Percentiles rank a stretch among this genome's conserved stretches.
Conservation (phyloP, 2,797 vertebrate species). For the Hemitrygon akajei region DNA sequence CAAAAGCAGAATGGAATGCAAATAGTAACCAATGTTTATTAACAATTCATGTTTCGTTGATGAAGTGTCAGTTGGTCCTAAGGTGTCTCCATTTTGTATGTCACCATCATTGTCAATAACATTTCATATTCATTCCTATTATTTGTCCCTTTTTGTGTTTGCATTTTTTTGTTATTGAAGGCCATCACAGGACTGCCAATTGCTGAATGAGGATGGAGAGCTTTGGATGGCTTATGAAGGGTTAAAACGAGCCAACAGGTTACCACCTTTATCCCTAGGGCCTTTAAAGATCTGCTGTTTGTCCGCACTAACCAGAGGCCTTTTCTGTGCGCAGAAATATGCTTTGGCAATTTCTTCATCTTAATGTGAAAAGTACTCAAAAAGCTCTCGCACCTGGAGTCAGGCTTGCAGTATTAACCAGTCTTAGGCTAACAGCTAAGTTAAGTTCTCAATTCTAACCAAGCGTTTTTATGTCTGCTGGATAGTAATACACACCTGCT, state of each 20-base stretch:
- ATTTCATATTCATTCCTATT: constrained; percentile 47
- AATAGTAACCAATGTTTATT: background rate
- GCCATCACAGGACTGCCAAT: constrained; percentile 82
- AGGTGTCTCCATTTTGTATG: background rate
- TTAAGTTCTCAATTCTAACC: background rate
- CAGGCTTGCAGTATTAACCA: background rate
- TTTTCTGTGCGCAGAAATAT: constrained; percentile 45
- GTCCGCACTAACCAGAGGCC: constrained; percentile 56
- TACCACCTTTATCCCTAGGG: constrained; percentile 57
- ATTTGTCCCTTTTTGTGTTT: constrained; percentile 48
- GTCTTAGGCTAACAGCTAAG: background rate
- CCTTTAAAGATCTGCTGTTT: constrained; percentile 48
- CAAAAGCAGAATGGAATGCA: background rate
- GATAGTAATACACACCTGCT: background rate
- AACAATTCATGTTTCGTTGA: background rate
- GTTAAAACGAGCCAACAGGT: constrained; percentile 99
- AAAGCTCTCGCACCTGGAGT: background rate
- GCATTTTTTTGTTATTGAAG: constrained; percentile 72
- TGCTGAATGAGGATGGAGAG: constrained; percentile 97
- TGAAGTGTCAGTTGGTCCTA: background rate
- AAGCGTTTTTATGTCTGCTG: background rate
- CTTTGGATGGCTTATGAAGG: constrained; percentile 99
- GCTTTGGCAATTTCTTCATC: constrained; percentile 41
- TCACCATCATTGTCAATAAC: constrained; percentile 29
- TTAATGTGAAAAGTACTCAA: background rate